phyloP scores from a whole-genome alignment of 1,140 invertebrate genomes.

The Meloidogyne exigua region DNA sequence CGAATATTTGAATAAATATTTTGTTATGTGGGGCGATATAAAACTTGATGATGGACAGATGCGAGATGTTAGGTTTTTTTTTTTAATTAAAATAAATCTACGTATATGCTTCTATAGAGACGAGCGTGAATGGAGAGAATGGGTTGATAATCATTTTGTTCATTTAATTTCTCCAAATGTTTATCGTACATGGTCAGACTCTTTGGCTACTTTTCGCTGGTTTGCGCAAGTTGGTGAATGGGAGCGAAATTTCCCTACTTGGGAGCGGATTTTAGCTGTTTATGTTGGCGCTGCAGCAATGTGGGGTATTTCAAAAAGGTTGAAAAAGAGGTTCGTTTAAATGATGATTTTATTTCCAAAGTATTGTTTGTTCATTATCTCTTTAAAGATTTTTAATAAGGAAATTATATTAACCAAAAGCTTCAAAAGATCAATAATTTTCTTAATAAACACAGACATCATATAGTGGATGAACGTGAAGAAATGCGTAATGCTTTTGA shows the following conservation, averaged over 20 bases:
- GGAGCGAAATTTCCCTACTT: slow-evolving; percentile 80
- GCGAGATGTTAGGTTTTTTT: slow-evolving; percentile 51
- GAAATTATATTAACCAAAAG: too few species aligned
- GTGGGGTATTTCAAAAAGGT: slow-evolving; percentile 83
- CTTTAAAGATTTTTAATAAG: too few species aligned
- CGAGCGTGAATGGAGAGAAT: slow-evolving; percentile 89
- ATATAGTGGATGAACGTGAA: slow-evolving; percentile 80
- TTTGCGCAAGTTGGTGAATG: slow-evolving; percentile 84
- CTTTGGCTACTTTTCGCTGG: slow-evolving; percentile 84
- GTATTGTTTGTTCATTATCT: too few species aligned
- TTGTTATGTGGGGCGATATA: slow-evolving; percentile 78
- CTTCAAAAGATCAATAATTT: too few species aligned
- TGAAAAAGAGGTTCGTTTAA: slow-evolving; percentile 76
- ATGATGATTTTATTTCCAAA: too few species aligned
- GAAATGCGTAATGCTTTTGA: slow-evolving; percentile 85
- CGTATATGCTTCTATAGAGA: slow-evolving; percentile 69
- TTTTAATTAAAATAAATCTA: background rate
- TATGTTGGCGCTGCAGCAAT: slow-evolving; percentile 89
- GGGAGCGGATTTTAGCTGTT: slow-evolving; percentile 83
- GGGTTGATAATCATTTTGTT: slow-evolving; percentile 75
- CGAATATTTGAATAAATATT: slow-evolving; percentile 85
- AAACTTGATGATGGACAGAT: slow-evolving; percentile 43
- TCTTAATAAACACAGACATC: slow-evolving; percentile 69
- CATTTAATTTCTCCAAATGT: slow-evolving; percentile 87
- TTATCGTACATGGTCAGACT: slow-evolving; percentile 80